Conservation (phyloP, 2,797 vertebrate genomes). For the Lycodopsis pacificus region DNA sequence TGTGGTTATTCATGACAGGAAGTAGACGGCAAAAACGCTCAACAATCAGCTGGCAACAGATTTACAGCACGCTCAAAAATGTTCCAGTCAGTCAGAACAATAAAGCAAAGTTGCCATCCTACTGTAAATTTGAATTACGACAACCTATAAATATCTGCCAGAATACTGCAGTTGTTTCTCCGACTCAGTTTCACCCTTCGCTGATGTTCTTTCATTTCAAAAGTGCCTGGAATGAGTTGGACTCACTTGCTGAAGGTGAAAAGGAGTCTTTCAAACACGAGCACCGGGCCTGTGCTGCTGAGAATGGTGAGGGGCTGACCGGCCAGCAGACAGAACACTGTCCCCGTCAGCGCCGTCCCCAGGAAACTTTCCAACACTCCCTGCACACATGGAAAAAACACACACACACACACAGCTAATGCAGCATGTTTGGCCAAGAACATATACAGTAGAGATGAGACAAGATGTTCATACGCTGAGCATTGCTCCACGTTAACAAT, state of each 20-base stretch:
- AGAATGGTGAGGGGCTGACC: slow-evolving; percentile 97
- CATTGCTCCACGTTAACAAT: background rate
- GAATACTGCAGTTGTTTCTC: background rate
- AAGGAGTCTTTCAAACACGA: slow-evolving; percentile 96
- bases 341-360: slow-evolving; percentile 92
- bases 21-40: slow-evolving; percentile 6
- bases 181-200: background rate
- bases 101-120: background rate
- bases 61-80: slow-evolving; percentile 8
- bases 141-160: slow-evolving; percentile 14
- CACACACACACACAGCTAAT: background rate
- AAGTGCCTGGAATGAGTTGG: background rate
- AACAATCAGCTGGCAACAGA: slow-evolving; percentile 32
- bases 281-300: slow-evolving; percentile 97
- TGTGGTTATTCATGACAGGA: slow-evolving; percentile 10
- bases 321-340: slow-evolving; percentile 92
- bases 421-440: background rate
- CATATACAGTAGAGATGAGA: background rate
- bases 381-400: slow-evolving; percentile 42
- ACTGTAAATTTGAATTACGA: background rate
- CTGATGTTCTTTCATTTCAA: background rate
- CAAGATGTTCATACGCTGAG: background rate
- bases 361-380: slow-evolving; percentile 90
- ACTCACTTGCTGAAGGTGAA: slow-evolving; percentile 98
- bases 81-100: background rate